Percentiles rank a stretch among this genome's conserved stretches.
phyloP scores from a whole-genome alignment of 2,888 invertebrate genomes.

The Agriopis aurantiaria region DNA sequence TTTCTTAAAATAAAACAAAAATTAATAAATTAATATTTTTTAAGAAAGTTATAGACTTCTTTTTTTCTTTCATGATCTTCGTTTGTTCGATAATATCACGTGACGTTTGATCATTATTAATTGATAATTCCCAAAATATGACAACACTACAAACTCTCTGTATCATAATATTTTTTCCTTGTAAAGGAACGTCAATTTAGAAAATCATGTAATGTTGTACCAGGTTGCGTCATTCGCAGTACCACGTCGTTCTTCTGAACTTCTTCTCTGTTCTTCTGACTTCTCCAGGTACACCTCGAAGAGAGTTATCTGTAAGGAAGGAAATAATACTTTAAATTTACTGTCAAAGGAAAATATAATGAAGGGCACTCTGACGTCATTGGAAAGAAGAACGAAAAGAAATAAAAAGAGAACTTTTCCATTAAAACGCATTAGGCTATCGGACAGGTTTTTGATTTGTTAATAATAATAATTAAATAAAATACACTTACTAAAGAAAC shows the following conservation, averaged over 20 bases:
- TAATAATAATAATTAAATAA: too few species aligned
- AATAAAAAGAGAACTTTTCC: not conserved
- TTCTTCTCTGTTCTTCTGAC: conserved; percentile 75
- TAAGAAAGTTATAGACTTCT: too few species aligned
- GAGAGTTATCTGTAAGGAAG: conserved; percentile 79
- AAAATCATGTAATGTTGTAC: conserved; percentile 37
- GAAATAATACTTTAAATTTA: conserved; percentile 26
- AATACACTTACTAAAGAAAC: too few species aligned
- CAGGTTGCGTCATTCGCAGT: conserved; percentile 73
- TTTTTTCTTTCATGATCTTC: not conserved
- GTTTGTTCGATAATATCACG: not conserved
- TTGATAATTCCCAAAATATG: not conserved
- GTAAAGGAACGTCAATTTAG: conserved; percentile 35
- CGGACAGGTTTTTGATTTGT: too few species aligned
- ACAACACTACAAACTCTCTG: conserved; percentile 22
- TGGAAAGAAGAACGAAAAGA: not conserved
- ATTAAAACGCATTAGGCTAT: not conserved
- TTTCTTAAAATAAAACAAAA: not conserved
- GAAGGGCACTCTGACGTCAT: not conserved
- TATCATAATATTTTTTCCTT: conserved; percentile 10
- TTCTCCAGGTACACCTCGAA: conserved; percentile 82
- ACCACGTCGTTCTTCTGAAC: conserved; percentile 81
- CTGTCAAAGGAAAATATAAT: not conserved
- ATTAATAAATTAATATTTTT: too few species aligned
- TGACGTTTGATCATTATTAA: not conserved